Evolutionary conservation across 2,888 invertebrate species (phyloP).

Genomic region (Thelaira solivaga): DNA sequence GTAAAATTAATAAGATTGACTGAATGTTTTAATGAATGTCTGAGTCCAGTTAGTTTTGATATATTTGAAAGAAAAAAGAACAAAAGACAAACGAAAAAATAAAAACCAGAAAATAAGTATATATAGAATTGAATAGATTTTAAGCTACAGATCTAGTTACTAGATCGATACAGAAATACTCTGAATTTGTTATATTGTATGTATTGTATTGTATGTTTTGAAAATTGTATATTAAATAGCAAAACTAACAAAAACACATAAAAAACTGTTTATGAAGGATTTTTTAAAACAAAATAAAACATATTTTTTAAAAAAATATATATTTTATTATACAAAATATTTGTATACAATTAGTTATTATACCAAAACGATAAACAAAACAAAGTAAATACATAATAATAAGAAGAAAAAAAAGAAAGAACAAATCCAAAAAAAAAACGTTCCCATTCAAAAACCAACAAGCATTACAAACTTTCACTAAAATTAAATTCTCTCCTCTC

Average conservation of each 20-base stretch:
- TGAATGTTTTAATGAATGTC: constrained; percentile 41
- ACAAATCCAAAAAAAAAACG: constrained; percentile 33
- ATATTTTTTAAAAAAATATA: constrained; percentile 53
- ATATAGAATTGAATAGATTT: constrained; percentile 4
- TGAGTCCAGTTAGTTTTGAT: constrained; percentile 59
- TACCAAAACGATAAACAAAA: constrained; percentile 22
- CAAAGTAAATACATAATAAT: not conserved
- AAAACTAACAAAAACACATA: constrained; percentile 20
- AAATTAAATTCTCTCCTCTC: constrained; percentile 53
- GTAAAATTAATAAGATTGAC: constrained; percentile 11
- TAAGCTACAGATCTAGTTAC: constrained; percentile 40
- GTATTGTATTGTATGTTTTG: constrained; percentile 53
- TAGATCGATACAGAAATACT: constrained; percentile 50
- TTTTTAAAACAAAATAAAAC: constrained; percentile 52
- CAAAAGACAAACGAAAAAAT: no score
- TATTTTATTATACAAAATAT: constrained; percentile 62
- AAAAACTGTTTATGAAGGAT: constrained; percentile 56
- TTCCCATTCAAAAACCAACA: constrained; percentile 55
- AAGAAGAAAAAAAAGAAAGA: constrained; percentile 7
- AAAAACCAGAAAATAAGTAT: not conserved
- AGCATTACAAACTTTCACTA: constrained; percentile 64
- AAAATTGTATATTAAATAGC: constrained; percentile 40
- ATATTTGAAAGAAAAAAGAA: no score
- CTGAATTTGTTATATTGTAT: constrained; percentile 57
- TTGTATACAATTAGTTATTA: constrained; percentile 61